Evolutionary conservation across 2,888 invertebrate genomes (phyloP), one percentile per base, ranked within the genome.

Genomic region (Nebria salina): DNA sequence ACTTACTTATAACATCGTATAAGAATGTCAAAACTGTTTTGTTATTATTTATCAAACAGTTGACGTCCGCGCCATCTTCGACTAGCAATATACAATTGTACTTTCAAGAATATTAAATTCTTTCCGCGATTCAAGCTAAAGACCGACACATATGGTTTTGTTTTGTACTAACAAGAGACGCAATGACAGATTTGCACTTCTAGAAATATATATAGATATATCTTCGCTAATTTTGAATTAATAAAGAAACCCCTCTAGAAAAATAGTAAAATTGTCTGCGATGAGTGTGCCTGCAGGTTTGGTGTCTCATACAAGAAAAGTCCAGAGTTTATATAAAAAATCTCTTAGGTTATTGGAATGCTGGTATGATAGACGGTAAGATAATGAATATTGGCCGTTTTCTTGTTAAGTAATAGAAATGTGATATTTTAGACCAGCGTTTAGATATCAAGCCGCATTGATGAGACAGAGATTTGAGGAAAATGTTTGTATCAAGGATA

Each of bases 381-480:
- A 70, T 15, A 34, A 25, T 20, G 26, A 4, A 26, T 34, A 34
- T 34, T 34, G 2, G 34, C 5, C 5, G 1, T 34, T 34, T 54
- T n/a, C n/a, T n/a, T 54, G 34, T 78, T 65, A 78, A 42, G 64
- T 72, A 70, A 65, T 25, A 26, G 1, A 73, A 26, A 73, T 54
- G 4, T 54, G 54, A 54, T 8, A 84, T 90, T 91, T 7, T 89
- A 97, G 97, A 86, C 90, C 94, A 87, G 91, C 93, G 3, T 95
- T 91, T 87, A 94, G 98, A 82, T 97, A 94, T 87, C 92, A 95
- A 82, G 95, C 95, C 7, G 94, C 95, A 0, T 86, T 96, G 8
- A 87, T 98, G 86, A 92, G 99, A 73, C 92, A 93, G 0, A 91
- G 95, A 81, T 98, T 99, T 86, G 97, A 99, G 83, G 90, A 95